phyloP scores from a whole-genome alignment of 2,888 invertebrate species.

The Ephialtes manifestator region DNA sequence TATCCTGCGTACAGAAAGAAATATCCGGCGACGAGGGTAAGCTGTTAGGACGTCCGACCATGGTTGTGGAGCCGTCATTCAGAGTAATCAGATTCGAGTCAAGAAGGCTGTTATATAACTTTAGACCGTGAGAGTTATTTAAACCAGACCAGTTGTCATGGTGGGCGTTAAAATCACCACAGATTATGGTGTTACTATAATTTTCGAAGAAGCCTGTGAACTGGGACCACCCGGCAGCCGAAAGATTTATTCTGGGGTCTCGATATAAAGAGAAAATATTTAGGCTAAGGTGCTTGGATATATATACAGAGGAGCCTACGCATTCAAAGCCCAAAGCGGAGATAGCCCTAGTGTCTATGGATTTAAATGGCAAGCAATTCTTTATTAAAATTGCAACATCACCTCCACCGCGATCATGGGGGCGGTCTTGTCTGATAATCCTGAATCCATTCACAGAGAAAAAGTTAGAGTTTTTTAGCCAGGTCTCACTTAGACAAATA shows the following conservation, averaged over 20 bases:
- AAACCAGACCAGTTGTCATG: neutral
- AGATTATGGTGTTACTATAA: neutral
- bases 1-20: neutral
- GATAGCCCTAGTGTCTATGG: no score
- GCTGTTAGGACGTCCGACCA: neutral
- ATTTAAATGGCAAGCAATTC: no score
- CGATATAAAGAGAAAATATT: neutral
- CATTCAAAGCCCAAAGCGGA: no score
- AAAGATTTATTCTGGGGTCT: neutral
- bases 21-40: neutral
- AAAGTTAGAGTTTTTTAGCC: neutral
- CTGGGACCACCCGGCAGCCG: neutral
- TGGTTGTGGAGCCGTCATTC: no score
- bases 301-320: neutral
- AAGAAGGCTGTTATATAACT: no score
- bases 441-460: neutral
- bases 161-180: neutral
- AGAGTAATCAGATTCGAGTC: no score
- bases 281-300: neutral
- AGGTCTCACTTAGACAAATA: neutral
- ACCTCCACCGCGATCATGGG: neutral
- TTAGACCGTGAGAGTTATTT: no score
- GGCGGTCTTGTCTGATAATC: neutral
- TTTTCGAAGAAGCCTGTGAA: neutral
- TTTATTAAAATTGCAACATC: neutral